Evolutionary conservation across 2,113 vertebrate genomes (phyloP), one percentile per base, ranked within the genome.

Genomic region (Seriola dumerili): DNA sequence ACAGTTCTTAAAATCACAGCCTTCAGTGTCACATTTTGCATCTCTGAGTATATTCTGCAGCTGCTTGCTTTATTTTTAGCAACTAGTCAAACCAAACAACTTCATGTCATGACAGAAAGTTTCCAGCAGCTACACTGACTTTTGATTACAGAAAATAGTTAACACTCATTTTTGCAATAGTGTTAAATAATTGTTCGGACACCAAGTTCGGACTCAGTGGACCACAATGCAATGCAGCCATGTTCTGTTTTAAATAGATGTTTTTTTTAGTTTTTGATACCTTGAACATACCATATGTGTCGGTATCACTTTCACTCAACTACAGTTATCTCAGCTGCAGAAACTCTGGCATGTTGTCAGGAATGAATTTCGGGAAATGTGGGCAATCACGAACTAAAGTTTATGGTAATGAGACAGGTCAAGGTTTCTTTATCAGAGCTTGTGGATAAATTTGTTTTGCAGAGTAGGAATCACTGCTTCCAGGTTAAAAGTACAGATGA

Each of bases 151-250:
- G 29, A 29, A 29, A 1, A 48, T 50, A 63, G 19, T 2, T 34
- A 14, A 29, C 2, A 36, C 29, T 74, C 11, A 17, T 3, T 71
- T 67, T 32, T 68, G 32, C 32, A 44, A 14, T 8, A 55, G 9
- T 25, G 29, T 77, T n/a, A 34, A n/a, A 11, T 50, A 54, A 11
- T 38, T 36, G 34, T 71, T 23, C n/a, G 61, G 21, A 17, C 52
- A n/a, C 14, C 29, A 29, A 29, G 29, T 29, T 29, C 11, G 34
- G 46, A 48, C 46, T 48, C 46, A 48, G 29, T 48, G 10, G 34
- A 69, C 46, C 19, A 76, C 48, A 46, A 70, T 76, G 32, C n/a
- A 66, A 34, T 67, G n/a, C 21, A 78, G 55, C 38, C 29, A 67
- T n/a, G n/a, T 11, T 54, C 3, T 11, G 54, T 55, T 52, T 21